phyloP scores from a whole-genome alignment of 1,140 invertebrate species.

The Phymastichus coffea region DNA sequence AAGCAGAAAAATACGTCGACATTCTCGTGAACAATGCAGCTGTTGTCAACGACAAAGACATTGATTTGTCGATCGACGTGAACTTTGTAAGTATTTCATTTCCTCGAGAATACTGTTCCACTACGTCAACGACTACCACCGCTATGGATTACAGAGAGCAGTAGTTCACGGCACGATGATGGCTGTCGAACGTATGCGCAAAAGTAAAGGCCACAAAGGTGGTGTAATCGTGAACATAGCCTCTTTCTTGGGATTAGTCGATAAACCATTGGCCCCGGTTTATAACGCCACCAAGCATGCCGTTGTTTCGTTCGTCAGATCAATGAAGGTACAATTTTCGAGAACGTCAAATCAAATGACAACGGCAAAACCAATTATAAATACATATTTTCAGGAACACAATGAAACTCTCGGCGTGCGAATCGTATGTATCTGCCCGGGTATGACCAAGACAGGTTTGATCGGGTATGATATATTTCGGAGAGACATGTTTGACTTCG shows the following conservation, averaged over 20 bases:
- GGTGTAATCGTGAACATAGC: slow-evolving; percentile 53
- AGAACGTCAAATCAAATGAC: no score
- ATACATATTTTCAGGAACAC: neutral
- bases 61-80: neutral
- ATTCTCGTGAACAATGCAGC: slow-evolving; percentile 20
- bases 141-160: neutral
- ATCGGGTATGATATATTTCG: neutral
- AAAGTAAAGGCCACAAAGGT: slow-evolving; percentile 50
- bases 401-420: slow-evolving; percentile 33
- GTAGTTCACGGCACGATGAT: slow-evolving; percentile 37
- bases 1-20: slow-evolving; percentile 9
- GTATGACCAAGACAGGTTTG: slow-evolving; percentile 41
- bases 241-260: slow-evolving; percentile 49
- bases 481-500: neutral
- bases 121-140: no score
- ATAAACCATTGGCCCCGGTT: slow-evolving; percentile 49
- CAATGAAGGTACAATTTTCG: slow-evolving; percentile 16
- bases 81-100: slow-evolving; percentile 2
- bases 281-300: slow-evolving; percentile 67
- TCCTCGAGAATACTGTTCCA: no score
- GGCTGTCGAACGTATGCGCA: slow-evolving; percentile 51
- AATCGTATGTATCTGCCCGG: slow-evolving; percentile 56
- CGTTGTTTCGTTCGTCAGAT: slow-evolving; percentile 53
- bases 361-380: no score
- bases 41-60: neutral